phyloP scores from a whole-genome alignment of 2,797 vertebrate genomes.

The Momotus momota region DNA sequence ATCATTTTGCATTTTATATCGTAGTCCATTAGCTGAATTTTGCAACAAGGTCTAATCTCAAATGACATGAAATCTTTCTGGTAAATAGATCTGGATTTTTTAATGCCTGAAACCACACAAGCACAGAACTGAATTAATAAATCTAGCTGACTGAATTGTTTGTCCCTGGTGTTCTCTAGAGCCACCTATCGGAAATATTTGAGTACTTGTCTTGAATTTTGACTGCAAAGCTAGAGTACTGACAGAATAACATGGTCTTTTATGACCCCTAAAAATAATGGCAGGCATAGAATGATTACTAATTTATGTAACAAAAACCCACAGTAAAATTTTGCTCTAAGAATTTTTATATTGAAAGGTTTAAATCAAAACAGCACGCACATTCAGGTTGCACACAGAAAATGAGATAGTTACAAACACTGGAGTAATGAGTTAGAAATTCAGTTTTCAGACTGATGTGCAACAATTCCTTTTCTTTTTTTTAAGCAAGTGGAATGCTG shows the following conservation, averaged over 20 bases:
- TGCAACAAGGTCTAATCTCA: neutral
- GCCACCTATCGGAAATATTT: constrained; percentile 11
- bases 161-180: neutral
- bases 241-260: neutral
- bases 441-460: neutral
- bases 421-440: neutral
- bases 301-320: neutral
- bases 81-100: neutral
- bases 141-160: neutral
- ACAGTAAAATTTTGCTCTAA: neutral
- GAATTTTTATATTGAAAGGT: neutral
- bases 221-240: neutral
- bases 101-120: neutral
- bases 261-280: neutral
- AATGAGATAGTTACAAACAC: neutral
- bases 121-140: neutral
- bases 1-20: neutral
- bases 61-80: neutral
- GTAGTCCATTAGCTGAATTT: neutral
- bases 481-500: neutral
- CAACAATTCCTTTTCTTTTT: neutral
- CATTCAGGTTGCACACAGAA: neutral
- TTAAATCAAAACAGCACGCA: neutral
- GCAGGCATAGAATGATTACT: neutral
- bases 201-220: neutral